Evolutionary conservation across 2,888 invertebrate genomes (phyloP), one percentile per base, ranked within the genome.

Genomic region (Drosophila kambysellisi): DNA sequence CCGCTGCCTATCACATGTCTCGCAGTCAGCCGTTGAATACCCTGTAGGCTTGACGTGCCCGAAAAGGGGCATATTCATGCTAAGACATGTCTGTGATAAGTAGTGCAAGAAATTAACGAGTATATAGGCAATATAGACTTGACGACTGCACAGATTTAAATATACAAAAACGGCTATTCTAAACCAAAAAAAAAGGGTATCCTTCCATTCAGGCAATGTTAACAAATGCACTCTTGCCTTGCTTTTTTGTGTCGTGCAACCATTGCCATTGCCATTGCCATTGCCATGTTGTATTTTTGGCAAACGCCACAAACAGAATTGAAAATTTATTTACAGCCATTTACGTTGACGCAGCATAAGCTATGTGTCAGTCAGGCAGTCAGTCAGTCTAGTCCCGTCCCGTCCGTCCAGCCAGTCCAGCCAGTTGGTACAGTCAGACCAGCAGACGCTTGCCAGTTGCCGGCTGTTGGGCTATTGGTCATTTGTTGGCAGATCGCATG

Each of bases 271-370:
- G 79, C 43, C 77, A 78, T 25, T 74, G 74, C 43, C 70, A 70
- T 52, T 61, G 78, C 46, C 65, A 72, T 78, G 77, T 78, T 77
- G 74, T 81, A 79, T 75, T 83, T 82, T 83, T 74, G 82, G 76
- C 71, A 78, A 77, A 81, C 68, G 76, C 65, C 76, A 82, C 89
- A 89, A 88, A 91, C 90, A 77, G 89, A 90, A 88, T 91, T 88
- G 84, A 79, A 86, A 91, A 89, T 89, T 89, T 91, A 89, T 85
- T 85, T 89, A 88, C 89, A 85, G 77, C 80, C 89, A 87, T 87
- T 84, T 87, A 89, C 73, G 89, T 89, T 89, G 89, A 89, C 74
- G 84, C 72, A 70, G 81, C 87, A 80, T 89, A 89, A 89, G 89
- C 88, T 89, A 84, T 81, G 80, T 87, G 90, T 89, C 90, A 83